A percentile compares a stretch with the other conserved stretches of the same genome.
Conservation (phyloP, 1,140 invertebrate species). For the Trachelipus rathkii region DNA sequence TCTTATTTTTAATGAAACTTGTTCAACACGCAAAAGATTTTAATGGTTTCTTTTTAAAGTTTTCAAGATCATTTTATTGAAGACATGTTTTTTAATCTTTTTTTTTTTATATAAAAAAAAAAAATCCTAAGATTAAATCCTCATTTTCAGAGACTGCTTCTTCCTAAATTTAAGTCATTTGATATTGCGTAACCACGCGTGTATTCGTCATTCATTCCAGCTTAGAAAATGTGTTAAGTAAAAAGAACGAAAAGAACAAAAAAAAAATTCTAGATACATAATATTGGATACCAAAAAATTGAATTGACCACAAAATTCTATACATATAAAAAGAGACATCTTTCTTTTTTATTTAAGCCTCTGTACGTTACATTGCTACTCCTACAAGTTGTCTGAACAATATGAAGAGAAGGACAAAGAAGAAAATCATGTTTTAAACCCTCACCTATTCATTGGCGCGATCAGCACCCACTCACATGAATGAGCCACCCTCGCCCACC, state of each 20-base stretch:
- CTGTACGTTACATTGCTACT: not conserved
- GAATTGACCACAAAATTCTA: not conserved
- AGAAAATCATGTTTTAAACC: not conserved
- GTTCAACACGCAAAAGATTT: no score
- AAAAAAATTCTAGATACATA: not conserved
- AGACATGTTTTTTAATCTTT: no score
- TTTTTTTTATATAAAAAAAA: no score
- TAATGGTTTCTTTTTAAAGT: no score
- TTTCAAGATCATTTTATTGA: no score
- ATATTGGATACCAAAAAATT: not conserved
- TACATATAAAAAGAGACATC: not conserved
- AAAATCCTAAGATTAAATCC: no score
- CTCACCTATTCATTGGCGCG: not conserved
- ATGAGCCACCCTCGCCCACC: not conserved
- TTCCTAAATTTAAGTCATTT: not conserved
- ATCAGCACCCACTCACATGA: not conserved
- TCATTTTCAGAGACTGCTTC: not conserved
- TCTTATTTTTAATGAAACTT: no score
- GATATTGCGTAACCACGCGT: constrained; percentile 2
- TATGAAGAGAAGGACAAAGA: not conserved
- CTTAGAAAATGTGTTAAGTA: not conserved
- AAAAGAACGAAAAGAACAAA: not conserved
- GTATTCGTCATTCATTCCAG: not conserved
- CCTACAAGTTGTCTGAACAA: not conserved
- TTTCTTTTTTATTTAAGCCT: not conserved